phyloP scores from a whole-genome alignment of 2,888 invertebrate genomes.

The Limnephilus rhombicus region DNA sequence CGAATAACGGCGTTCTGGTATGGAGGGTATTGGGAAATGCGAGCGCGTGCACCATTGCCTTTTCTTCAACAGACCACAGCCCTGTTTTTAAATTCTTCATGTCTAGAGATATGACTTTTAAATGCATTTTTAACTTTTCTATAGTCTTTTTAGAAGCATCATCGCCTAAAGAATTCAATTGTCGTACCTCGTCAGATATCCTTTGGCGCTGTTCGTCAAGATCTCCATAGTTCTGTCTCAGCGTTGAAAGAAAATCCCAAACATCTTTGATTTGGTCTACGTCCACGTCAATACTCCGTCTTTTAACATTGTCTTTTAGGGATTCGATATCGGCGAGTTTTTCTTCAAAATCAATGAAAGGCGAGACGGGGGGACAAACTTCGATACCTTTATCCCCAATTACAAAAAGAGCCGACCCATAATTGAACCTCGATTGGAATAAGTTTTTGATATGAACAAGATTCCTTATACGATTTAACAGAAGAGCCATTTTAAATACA shows the following conservation, averaged over 20 bases:
- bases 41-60: slow-evolving; percentile 80
- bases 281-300: slow-evolving; percentile 77
- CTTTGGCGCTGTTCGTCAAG: slow-evolving; percentile 77
- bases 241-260: slow-evolving; percentile 81
- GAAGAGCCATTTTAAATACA: slow-evolving; percentile 34
- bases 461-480: background rate
- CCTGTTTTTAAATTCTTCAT: slow-evolving; percentile 80
- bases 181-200: slow-evolving; percentile 75
- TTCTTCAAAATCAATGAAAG: slow-evolving; percentile 82
- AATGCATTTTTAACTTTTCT: slow-evolving; percentile 78
- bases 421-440: slow-evolving; percentile 56
- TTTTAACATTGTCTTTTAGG: slow-evolving; percentile 77
- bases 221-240: slow-evolving; percentile 75
- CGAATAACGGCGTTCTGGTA: slow-evolving; percentile 77
- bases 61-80: slow-evolving; percentile 86
- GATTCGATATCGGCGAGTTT: slow-evolving; percentile 75
- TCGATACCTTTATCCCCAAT: slow-evolving; percentile 84
- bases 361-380: slow-evolving; percentile 82
- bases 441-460: slow-evolving; percentile 6
- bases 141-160: slow-evolving; percentile 71
- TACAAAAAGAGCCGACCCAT: slow-evolving; percentile 81
- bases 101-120: slow-evolving; percentile 79
- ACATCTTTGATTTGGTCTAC: slow-evolving; percentile 77
- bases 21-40: slow-evolving; percentile 85
- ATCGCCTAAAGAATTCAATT: slow-evolving; percentile 71